Evolutionary conservation across 1,140 invertebrate genomes (phyloP), one percentile per base, ranked within the genome.

Genomic region (Nephotettix cincticeps): DNA sequence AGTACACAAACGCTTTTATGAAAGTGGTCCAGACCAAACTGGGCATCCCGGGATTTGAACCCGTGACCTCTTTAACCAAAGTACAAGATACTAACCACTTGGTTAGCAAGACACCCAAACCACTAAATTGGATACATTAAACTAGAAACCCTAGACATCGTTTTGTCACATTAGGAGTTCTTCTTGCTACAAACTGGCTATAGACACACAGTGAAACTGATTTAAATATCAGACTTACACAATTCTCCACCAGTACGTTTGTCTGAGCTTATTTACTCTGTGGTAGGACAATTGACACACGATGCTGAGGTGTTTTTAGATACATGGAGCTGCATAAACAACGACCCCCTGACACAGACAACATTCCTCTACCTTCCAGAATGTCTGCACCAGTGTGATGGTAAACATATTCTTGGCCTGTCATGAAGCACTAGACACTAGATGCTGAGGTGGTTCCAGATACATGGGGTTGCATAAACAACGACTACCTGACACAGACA

Each of bases 241-340:
- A 17, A 6, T 6, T 17, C 6, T 6, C 6, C 36, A 6, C 36
- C 6, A 6, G 6, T 40, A 40, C 36, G 36, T 17, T 40, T 40
- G 36, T 40, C 36, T 40, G 36, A 9, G 36, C 36, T 40, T 6
- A 40, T 6, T 6, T 17, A 40, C 36, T 9, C 36, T 9, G 17
- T 17, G 17, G 17, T 6, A 40, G 36, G 17, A 40, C 36, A 17
- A 40, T 6, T 40, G 47, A 17, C 21, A 21, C 14, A 4, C 3
- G 47, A 51, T 21, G 47, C 47, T 51, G 47, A 51, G 47, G 47
- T 11, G 19, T 3, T n/a, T 51, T 4, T n/a, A 11, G 47, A 51
- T 51, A n/a, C 47, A 51, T 51, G 47, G 47, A 17, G 47, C 47
- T 51, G 47, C 47, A 51, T 51, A 51, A 51, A 51, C 47, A 51